Evolutionary conservation across 2,113 vertebrate genomes (phyloP).

Genomic region (Rhizomys pruinosus): DNA sequence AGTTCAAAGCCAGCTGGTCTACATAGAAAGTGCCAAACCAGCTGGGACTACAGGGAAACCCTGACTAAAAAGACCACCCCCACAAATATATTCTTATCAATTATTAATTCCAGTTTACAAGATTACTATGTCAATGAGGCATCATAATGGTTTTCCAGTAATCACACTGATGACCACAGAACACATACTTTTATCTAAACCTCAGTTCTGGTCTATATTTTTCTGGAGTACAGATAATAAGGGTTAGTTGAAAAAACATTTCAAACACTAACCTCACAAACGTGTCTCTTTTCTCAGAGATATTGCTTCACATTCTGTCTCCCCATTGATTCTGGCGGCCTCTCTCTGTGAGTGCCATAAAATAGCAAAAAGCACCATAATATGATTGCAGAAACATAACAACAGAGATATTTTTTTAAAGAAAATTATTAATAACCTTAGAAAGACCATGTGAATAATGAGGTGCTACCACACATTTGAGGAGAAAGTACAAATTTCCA

Average conservation of each 20-base stretch:
- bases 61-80: too few relatives aligned
- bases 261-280: not conserved
- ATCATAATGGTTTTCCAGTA: not conserved
- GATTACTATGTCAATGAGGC: not conserved
- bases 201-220: not conserved
- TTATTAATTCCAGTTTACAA: not conserved
- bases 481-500: not conserved
- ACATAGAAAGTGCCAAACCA: too few relatives aligned
- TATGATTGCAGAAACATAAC: not conserved
- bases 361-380: not conserved
- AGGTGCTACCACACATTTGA: not conserved
- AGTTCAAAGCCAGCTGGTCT: too few relatives aligned
- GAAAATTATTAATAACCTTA: not conserved
- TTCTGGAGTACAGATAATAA: not conserved
- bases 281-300: not conserved
- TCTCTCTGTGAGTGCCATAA: not conserved
- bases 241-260: not conserved
- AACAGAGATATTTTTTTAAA: not conserved
- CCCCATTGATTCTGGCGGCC: not conserved
- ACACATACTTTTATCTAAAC: not conserved
- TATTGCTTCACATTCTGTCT: not conserved
- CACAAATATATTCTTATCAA: not conserved
- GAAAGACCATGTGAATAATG: not conserved
- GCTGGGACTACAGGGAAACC: too few relatives aligned
- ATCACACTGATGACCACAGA: not conserved